A percentile compares a stretch with the other conserved stretches of the same genome.
Evolutionary conservation across 1,140 invertebrate species (phyloP).

Genomic region (Drosophila saltans): DNA sequence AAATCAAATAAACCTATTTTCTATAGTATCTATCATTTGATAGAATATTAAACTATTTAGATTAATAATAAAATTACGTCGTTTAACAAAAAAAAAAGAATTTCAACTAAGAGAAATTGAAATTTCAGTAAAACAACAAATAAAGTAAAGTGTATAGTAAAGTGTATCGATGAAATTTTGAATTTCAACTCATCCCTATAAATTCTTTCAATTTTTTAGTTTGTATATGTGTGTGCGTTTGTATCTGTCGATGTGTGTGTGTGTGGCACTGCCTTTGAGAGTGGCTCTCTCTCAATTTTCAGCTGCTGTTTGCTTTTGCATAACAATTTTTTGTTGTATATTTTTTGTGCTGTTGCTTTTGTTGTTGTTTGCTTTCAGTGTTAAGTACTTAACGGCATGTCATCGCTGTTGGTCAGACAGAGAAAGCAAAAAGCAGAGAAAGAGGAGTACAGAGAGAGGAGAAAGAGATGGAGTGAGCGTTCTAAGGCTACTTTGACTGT

Average conservation of each 20-base stretch:
- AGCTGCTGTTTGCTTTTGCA: conserved; percentile 38
- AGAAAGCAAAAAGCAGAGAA: background rate
- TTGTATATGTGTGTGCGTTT: conserved; percentile 13
- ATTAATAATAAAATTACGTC: no score
- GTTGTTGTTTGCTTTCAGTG: conserved; percentile 64
- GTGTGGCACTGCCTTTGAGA: conserved; percentile 3
- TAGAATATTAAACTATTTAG: no score
- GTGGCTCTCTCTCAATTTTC: conserved; percentile 42
- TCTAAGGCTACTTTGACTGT: conserved; percentile 50
- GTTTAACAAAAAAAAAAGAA: no score
- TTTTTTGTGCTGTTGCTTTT: conserved; percentile 19
- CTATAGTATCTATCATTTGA: no score
- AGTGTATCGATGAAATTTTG: background rate
- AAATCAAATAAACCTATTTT: no score
- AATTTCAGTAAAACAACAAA: no score
- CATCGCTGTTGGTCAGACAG: conserved; percentile 58
- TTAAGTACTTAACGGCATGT: conserved; percentile 74
- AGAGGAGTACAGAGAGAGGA: background rate
- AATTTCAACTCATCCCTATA: background rate
- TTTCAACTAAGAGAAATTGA: no score
- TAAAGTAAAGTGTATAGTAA: background rate
- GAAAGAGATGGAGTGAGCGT: background rate
- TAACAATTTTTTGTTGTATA: conserved; percentile 12
- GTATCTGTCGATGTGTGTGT: conserved; percentile 6
- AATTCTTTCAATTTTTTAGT: background rate